These are phyloP conservation scores for Lophius americanus DNA, from an alignment of 2,797 vertebrate genomes.

Conservation along the genomic window DNA sequence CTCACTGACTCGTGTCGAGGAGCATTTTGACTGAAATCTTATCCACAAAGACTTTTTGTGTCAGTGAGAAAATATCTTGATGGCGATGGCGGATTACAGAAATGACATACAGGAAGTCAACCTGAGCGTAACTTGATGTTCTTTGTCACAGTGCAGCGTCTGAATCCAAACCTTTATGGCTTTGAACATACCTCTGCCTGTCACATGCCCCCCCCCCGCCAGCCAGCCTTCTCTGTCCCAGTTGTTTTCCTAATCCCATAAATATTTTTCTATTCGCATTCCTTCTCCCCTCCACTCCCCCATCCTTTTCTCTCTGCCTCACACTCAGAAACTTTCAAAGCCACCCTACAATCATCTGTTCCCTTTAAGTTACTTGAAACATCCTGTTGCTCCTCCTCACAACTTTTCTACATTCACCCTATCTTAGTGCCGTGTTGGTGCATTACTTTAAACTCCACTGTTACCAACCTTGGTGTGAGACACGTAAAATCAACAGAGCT, in stretches of 20 bases:
- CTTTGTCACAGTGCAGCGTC: conserved; percentile 38
- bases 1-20: conserved; percentile 9
- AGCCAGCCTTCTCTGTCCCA: conserved; percentile 18
- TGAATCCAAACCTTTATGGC: conserved; percentile 6
- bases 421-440: background rate
- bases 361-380: background rate
- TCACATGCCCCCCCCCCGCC: conserved; percentile 42
- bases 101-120: background rate
- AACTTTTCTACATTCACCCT: conserved; percentile 12
- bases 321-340: conserved; percentile 45
- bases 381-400: conserved; percentile 4
- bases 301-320: conserved; percentile 18
- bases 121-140: conserved; percentile 1
- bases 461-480: conserved; percentile 6
- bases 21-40: conserved; percentile 13
- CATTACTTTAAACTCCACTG: background rate
- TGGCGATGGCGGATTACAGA: background rate
- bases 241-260: conserved; percentile 49
- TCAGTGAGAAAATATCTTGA: conserved; percentile 1
- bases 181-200: conserved; percentile 20
- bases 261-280: conserved; percentile 54
- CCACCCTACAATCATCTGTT: conserved; percentile 22
- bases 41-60: conserved; percentile 38
- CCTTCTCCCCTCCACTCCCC: conserved; percentile 12
- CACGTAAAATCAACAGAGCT: conserved; percentile 21